A percentile compares a stretch with the other conserved stretches of the same genome.
phyloP scores from a whole-genome alignment of 2,888 invertebrate genomes.

The Drosophila pegasa region DNA sequence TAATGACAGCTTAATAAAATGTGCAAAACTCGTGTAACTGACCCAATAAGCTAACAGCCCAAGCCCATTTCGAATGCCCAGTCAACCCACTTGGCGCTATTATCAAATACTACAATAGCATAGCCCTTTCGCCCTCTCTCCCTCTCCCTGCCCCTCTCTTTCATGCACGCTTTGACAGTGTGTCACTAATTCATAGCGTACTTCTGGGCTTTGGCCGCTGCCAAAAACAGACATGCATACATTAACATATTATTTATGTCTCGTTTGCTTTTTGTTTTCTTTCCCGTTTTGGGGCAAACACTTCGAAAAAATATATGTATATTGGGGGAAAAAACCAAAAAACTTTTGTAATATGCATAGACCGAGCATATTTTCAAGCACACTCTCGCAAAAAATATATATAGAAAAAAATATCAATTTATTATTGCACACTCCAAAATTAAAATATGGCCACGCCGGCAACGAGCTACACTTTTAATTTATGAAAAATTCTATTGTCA shows the following conservation, averaged over 20 bases:
- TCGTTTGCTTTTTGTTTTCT: conserved; percentile 6
- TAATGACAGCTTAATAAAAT: conserved; percentile 12
- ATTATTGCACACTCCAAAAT: conserved; percentile 59
- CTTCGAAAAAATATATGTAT: conserved; percentile 21
- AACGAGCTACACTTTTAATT: conserved; percentile 66
- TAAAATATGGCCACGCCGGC: conserved; percentile 45
- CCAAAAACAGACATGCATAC: conserved; percentile 58
- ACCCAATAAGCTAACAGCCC: conserved; percentile 25
- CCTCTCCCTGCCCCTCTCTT: background rate
- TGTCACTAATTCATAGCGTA: conserved; percentile 62
- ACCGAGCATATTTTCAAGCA: background rate
- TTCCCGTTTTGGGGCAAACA: conserved; percentile 31
- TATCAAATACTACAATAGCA: conserved; percentile 30
- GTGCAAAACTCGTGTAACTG: conserved; percentile 10
- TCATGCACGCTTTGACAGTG: conserved; percentile 24
- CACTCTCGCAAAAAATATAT: conserved; percentile 18
- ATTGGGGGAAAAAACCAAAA: background rate
- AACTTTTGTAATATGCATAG: conserved; percentile 16
- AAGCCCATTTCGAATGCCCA: conserved; percentile 2
- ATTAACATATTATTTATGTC: conserved; percentile 70
- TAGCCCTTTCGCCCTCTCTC: background rate
- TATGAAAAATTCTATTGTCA: conserved; percentile 77
- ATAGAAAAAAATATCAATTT: conserved; percentile 62
- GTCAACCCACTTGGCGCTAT: conserved; percentile 12
- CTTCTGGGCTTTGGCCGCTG: conserved; percentile 39